Base-by-base conservation (phyloP, 2,797 vertebrate species). In the Coendou prehensilis region DNA sequence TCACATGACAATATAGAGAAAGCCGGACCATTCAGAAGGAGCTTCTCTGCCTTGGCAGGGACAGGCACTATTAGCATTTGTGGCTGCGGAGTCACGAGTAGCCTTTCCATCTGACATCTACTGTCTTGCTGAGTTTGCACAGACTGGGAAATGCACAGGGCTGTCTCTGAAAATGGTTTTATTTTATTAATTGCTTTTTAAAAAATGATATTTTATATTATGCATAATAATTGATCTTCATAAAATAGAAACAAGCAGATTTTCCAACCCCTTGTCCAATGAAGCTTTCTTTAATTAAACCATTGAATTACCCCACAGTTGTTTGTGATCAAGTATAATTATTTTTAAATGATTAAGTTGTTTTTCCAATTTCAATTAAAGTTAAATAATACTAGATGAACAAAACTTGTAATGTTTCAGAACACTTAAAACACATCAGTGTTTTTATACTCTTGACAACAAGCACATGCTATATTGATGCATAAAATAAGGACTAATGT, bases 271-370 rank as follows among this genome's bases (percentile, higher is more conserved):
- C 26, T 88, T 45, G 56, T 0, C 30, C 91, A 28, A 81, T 93
- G 88, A 71, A 88, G 81, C 22, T 92, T 97, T 84, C n/a, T 67
- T 97, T 95, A 96, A 92, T 91, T 86, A 97, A 95, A 91, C 50
- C 67, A 57, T n/a, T 47, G 45, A 89, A 69, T 96, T 82, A 90
- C 78, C 52, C 81, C 87, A 75, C 54, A 87, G 54, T 82, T 95
- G 56, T 92, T 64, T 73, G n/a, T 69, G 50, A 79, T 89, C 47
- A 64, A 89, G 63, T 82, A 22, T 61, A 91, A 71, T 83, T 85
- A 33, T 92, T 94, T 81, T 76, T 85, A 67, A 81, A 91, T 92
- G 69, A 94, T 91, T 28, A 87, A 78, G 30, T 80, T 92, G 76
- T 92, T 95, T 96, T 93, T 93, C 61, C 59, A 95, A 78, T 59